Evolutionary conservation across 2,113 vertebrate species (phyloP), one percentile per base, ranked within the genome.

Genomic region (Siniperca knerii): DNA sequence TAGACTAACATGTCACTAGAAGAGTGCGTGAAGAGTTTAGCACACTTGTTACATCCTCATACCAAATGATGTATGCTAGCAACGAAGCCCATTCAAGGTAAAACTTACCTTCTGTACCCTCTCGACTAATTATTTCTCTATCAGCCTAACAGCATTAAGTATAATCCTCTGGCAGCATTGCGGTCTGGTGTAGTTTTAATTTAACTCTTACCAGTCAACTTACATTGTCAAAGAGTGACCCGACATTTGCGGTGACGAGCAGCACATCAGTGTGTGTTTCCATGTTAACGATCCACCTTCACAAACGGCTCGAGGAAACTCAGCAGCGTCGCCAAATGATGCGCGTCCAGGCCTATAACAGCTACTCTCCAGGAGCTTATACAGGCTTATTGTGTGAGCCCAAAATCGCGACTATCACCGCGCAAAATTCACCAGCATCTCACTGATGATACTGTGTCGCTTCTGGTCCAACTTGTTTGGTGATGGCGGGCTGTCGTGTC

Each of bases 241-340:
- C 96, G 44, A 97, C 95, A 33, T 97, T 97, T 0, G 96, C 96
- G 16, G 96, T 96, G 75, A 97, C 93, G 4, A 97, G 93, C 78
- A 97, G 91, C 71, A 96, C 93, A 46, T 94, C 93, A 10, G 92
- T 92, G 92, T 84, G 64, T 4, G 77, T 92, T 78, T 94, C 96
- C 96, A 97, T 97, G 86, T 82, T 91, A 10, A 69, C 68, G 77
- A 75, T 54, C 60, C 81, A 54, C 84, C 79, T 86, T 86, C 83
- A 67, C 73, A 21, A 84, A 74, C 79, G 37, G 89, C 85, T 80
- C 75, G 73, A 90, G 57, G 35, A 80, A 89, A 89, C 82, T 88
- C 89, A 81, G 86, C 7, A 29, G 50, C 69, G 58, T 78, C 65
- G 33, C 42, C 73, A 25, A n/a, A 21, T 50, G 83, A 82, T 62